Percentiles rank a stretch among this genome's conserved stretches.
Evolutionary conservation across 2,888 invertebrate genomes (phyloP).

Genomic region (Colletes collaris): DNA sequence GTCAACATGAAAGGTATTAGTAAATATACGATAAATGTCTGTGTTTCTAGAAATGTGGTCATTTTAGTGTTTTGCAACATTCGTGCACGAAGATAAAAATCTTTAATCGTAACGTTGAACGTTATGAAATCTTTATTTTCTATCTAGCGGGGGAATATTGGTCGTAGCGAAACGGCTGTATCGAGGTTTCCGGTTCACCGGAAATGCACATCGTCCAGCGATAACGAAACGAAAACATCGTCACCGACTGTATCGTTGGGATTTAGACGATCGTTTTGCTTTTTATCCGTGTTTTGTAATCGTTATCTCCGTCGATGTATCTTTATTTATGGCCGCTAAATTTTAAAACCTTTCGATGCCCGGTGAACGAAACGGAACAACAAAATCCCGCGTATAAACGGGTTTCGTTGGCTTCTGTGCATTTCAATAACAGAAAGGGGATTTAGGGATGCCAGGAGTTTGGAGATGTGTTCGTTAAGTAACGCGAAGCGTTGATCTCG

Average conservation of each 20-base stretch:
- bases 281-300: background rate
- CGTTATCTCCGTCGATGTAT: background rate
- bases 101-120: too few relatives aligned
- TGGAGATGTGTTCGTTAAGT: constrained; percentile 1
- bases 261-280: too few relatives aligned
- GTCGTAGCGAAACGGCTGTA: too few relatives aligned
- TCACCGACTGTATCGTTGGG: too few relatives aligned
- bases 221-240: constrained; percentile 12
- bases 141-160: too few relatives aligned
- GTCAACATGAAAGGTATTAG: too few relatives aligned
- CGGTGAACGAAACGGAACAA: background rate
- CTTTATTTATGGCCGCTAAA: constrained; percentile 10
- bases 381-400: constrained; percentile 4
- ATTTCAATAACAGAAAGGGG: constrained; percentile 9
- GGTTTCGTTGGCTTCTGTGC: constrained; percentile 13
- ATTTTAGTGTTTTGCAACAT: too few relatives aligned
- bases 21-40: too few relatives aligned
- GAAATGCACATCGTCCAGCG: background rate
- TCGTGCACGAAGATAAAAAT: too few relatives aligned
- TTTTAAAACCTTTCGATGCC: background rate
- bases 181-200: too few relatives aligned
- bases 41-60: too few relatives aligned
- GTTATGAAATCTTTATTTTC: too few relatives aligned
- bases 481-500: background rate
- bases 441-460: background rate